Evolutionary conservation across 2,797 vertebrate species (phyloP).

Genomic region (Anguilla megastoma): DNA sequence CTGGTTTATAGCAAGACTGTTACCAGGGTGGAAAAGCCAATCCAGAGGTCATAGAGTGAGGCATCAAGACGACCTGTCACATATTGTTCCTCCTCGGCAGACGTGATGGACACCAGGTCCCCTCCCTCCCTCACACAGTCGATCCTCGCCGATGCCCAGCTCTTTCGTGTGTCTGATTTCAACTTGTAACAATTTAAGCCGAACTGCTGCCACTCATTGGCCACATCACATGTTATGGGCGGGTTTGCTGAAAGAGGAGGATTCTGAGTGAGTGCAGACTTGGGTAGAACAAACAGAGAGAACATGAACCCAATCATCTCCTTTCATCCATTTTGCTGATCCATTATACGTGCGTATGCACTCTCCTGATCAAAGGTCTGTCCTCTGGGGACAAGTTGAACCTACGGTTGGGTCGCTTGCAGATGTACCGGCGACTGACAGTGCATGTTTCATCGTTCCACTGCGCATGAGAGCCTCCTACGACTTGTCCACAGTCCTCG

Average conservation of each 20-base stretch:
- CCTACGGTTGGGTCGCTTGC: constrained; percentile 71
- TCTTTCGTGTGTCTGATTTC: constrained; percentile 54
- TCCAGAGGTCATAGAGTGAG: constrained; percentile 67
- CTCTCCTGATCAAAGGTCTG: not conserved
- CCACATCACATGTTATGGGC: constrained; percentile 63
- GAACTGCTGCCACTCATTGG: constrained; percentile 60
- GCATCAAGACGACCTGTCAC: constrained; percentile 54
- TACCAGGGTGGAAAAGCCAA: constrained; percentile 74
- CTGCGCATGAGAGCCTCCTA: constrained; percentile 51
- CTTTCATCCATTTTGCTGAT: not conserved
- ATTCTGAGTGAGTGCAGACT: not conserved
- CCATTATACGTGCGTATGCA: not conserved
- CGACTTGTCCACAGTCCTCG: constrained; percentile 71
- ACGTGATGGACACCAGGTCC: constrained; percentile 71
- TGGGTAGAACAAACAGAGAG: not conserved
- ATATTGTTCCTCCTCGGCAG: constrained; percentile 63
- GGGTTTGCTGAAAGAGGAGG: constrained; percentile 62
- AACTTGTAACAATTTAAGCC: constrained; percentile 74
- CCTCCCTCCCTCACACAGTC: constrained; percentile 71
- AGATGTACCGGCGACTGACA: constrained; percentile 65
- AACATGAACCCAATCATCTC: not conserved
- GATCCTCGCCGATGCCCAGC: constrained; percentile 65
- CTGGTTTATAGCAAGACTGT: constrained; percentile 13
- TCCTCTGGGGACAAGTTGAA: not conserved
- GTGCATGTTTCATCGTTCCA: constrained; percentile 75